phyloP scores from a whole-genome alignment of 2,113 vertebrate species.

The Panurus biarmicus region DNA sequence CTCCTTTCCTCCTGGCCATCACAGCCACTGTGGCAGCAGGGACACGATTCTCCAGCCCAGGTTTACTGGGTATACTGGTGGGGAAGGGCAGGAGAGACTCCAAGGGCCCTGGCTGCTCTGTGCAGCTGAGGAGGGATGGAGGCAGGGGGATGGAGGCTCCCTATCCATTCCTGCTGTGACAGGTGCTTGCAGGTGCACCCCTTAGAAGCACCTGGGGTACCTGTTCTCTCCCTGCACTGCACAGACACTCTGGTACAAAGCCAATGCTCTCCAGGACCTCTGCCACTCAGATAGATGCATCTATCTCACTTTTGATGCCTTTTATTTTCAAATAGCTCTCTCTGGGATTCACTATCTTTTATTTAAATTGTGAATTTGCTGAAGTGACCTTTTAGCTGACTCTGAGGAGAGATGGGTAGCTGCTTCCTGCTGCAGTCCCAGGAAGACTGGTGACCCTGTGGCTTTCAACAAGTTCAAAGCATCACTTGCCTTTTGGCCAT shows the following conservation, averaged over 20 bases:
- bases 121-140: background rate
- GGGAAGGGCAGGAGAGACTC: background rate
- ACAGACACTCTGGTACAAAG: background rate
- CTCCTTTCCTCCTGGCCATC: background rate
- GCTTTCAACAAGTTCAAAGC: constrained; percentile 37
- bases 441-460: background rate
- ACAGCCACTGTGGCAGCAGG: fast-evolving
- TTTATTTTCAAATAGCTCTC: background rate
- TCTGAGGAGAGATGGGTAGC: background rate
- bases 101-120: background rate
- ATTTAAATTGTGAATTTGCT: background rate
- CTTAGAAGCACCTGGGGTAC: background rate
- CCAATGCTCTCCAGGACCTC: background rate
- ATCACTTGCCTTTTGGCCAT: background rate
- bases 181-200: background rate
- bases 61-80: background rate
- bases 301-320: background rate
- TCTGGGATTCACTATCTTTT: background rate
- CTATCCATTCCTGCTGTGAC: background rate
- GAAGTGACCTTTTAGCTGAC: background rate
- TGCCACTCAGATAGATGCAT: background rate
- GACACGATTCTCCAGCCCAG: fast-evolving
- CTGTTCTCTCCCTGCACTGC: background rate
- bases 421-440: background rate
- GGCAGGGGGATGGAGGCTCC: background rate